Evolutionary conservation across 2,113 vertebrate species (phyloP).

Genomic region (Periophthalmus modestus): DNA sequence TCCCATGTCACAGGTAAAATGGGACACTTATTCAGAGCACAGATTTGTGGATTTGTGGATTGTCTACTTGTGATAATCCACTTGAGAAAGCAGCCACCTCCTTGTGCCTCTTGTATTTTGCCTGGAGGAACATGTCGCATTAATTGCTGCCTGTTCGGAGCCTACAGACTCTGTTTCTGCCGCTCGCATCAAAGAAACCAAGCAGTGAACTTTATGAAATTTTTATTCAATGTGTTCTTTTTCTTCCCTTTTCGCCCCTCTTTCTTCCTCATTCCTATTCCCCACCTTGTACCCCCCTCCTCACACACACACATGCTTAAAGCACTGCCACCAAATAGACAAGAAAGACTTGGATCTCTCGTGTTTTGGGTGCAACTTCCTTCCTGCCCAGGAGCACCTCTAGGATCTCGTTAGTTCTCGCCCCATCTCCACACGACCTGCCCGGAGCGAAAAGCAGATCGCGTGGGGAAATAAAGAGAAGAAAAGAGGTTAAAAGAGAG

Average conservation of each 20-base stretch:
- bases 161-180: slow-evolving; percentile 72
- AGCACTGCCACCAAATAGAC: slow-evolving; percentile 73
- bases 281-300: slow-evolving; percentile 59
- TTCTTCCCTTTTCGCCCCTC: slow-evolving; percentile 59
- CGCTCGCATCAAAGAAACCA: slow-evolving; percentile 80
- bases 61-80: slow-evolving; percentile 56
- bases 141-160: slow-evolving; percentile 79
- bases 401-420: slow-evolving; percentile 75
- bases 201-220: slow-evolving; percentile 79
- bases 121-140: slow-evolving; percentile 70
- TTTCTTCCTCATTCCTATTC: slow-evolving; percentile 66
- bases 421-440: slow-evolving; percentile 66
- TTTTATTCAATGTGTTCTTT: slow-evolving; percentile 81
- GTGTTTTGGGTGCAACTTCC: slow-evolving; percentile 76
- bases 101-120: slow-evolving; percentile 40
- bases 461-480: slow-evolving; percentile 14
- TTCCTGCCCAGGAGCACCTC: slow-evolving; percentile 78
- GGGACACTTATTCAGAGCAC: slow-evolving; percentile 32
- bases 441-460: slow-evolving; percentile 74
- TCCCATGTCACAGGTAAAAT: neutral
- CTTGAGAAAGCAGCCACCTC: slow-evolving; percentile 54
- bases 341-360: slow-evolving; percentile 72
- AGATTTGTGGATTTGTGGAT: slow-evolving; percentile 37
- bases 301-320: slow-evolving; percentile 30
- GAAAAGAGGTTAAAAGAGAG: slow-evolving; percentile 26